A percentile compares a stretch with the other conserved stretches of the same genome.
phyloP scores from a whole-genome alignment of 2,888 invertebrate species.

The Pyrocoelia pectoralis region DNA sequence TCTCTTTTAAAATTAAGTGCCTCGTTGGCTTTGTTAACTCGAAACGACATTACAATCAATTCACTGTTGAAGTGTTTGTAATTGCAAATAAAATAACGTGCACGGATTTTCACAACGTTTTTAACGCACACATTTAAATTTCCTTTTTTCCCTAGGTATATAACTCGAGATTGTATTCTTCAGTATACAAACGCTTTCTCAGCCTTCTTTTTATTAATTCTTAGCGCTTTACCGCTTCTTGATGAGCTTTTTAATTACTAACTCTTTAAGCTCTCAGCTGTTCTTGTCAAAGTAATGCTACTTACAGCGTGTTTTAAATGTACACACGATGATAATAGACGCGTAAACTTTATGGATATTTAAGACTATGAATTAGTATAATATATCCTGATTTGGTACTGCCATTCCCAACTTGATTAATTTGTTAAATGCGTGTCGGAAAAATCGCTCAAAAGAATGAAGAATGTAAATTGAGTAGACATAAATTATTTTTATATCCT shows the following conservation, averaged over 20 bases:
- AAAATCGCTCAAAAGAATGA: not conserved
- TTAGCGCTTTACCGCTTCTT: constrained; percentile 30
- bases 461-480: not conserved
- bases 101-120: not conserved
- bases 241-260: constrained; percentile 34
- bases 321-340: constrained; percentile 21
- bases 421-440: not conserved
- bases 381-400: too few species aligned
- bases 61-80: not conserved
- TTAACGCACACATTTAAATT: constrained; percentile 9
- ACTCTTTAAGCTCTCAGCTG: constrained; percentile 30
- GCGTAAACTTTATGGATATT: not conserved
- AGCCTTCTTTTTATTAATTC: constrained; percentile 31
- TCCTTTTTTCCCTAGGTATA: not conserved
- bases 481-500: not conserved
- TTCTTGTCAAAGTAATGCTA: constrained; percentile 28
- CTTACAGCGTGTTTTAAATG: constrained; percentile 30
- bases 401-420: too few species aligned
- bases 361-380: not conserved
- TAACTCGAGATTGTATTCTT: constrained; percentile 8
- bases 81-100: not conserved
- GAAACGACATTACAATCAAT: too few species aligned
- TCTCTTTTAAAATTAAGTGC: too few species aligned
- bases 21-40: too few species aligned
- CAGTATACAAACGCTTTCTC: constrained; percentile 16